phyloP scores from a whole-genome alignment of 2,888 invertebrate species.

The Zaprionus obscuricornis region DNA sequence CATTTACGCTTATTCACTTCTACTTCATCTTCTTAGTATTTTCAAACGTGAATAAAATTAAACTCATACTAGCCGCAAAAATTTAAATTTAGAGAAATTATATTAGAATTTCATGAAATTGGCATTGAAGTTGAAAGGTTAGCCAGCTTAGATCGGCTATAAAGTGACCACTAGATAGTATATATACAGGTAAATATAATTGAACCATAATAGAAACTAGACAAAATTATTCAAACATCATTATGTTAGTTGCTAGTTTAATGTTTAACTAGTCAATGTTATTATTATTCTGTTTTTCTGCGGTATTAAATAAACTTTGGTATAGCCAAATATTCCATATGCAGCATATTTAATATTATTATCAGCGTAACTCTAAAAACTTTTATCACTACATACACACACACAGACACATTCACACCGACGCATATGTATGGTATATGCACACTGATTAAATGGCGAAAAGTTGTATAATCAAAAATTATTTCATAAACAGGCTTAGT shows the following conservation, averaged over 20 bases:
- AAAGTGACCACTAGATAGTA: too few species aligned
- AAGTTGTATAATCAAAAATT: slow-evolving; percentile 65
- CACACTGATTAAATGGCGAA: slow-evolving; percentile 46
- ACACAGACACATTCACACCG: slow-evolving; percentile 6
- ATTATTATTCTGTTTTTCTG: too few species aligned
- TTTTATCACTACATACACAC: slow-evolving; percentile 20
- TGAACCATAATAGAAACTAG: too few species aligned
- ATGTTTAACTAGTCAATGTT: too few species aligned
- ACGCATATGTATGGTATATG: neutral
- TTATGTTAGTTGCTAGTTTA: too few species aligned
- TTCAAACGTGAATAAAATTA: too few species aligned
- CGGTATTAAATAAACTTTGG: too few species aligned
- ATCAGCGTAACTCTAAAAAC: slow-evolving; percentile 23
- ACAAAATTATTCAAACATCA: too few species aligned
- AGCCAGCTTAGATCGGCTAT: neutral
- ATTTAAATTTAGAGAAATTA: slow-evolving; percentile 39
- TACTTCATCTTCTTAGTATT: slow-evolving; percentile 26
- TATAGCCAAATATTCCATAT: too few species aligned
- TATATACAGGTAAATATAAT: too few species aligned
- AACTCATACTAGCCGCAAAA: slow-evolving; percentile 30
- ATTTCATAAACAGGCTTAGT: slow-evolving; percentile 56
- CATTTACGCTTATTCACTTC: too few species aligned
- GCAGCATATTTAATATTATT: slow-evolving; percentile 33
- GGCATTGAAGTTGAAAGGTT: neutral
- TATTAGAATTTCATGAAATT: slow-evolving; percentile 26